Percentiles rank a stretch among this genome's conserved stretches.
phyloP scores from a whole-genome alignment of 2,888 invertebrate genomes.

The Zygogramma bicolorata region DNA sequence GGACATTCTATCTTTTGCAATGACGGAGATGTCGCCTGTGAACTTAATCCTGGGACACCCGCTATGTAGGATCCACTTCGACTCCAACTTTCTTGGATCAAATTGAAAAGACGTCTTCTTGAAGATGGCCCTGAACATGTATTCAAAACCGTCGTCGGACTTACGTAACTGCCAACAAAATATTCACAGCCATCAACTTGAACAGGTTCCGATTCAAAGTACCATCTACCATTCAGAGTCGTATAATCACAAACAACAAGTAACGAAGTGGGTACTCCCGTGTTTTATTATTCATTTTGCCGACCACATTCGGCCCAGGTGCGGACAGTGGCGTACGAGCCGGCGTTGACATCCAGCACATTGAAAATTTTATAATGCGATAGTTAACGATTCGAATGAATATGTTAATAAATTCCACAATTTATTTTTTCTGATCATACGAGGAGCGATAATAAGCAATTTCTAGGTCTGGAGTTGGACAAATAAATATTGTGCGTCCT shows the following conservation, averaged over 20 bases:
- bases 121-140: not conserved
- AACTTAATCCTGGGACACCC: too few species aligned
- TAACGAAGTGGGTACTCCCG: not conserved
- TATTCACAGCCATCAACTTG: not conserved
- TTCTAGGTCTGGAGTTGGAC: too few species aligned
- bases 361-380: too few species aligned
- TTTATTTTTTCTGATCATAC: too few species aligned
- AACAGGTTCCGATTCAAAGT: not conserved
- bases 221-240: slow-evolving; percentile 4
- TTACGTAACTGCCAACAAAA: not conserved
- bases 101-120: not conserved
- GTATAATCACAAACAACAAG: slow-evolving; percentile 9
- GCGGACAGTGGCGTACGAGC: not conserved
- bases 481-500: too few species aligned
- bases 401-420: too few species aligned
- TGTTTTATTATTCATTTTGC: not conserved
- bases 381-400: too few species aligned
- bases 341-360: too few species aligned
- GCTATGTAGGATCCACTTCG: not conserved
- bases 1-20: too few species aligned
- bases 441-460: too few species aligned
- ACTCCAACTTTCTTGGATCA: not conserved
- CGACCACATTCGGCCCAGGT: slow-evolving; percentile 1
- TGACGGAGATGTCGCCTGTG: too few species aligned
- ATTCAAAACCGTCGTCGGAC: slow-evolving; percentile 5